These are phyloP conservation scores for Drosophila malerkotliana DNA, from an alignment of 1,140 invertebrate genomes.

Conservation along the genomic window DNA sequence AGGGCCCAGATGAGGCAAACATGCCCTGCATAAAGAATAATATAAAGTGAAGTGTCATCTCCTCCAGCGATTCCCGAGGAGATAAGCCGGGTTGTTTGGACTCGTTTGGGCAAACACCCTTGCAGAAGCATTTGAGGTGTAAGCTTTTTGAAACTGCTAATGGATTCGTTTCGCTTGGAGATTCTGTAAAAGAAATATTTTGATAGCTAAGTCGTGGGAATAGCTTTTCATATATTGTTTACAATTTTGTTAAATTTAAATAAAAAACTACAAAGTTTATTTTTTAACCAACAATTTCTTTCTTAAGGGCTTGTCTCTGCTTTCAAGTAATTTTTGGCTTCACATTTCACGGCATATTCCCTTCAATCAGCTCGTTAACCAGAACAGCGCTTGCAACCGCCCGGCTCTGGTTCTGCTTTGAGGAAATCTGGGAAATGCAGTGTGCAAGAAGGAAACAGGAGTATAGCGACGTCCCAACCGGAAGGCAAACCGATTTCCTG, in stretches of 20 bases:
- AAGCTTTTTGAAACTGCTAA: conserved; percentile 24
- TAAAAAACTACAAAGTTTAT: no score
- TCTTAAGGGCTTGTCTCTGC: no score
- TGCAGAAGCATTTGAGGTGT: conserved; percentile 5
- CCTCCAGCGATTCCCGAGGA: conserved; percentile 17
- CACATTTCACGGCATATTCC: conserved; percentile 11
- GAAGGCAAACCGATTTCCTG: conserved; percentile 77
- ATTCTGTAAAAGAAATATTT: neutral
- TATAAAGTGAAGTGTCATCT: conserved; percentile 49
- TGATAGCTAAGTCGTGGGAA: no score
- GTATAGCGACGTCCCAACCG: conserved; percentile 48
- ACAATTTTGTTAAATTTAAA: no score
- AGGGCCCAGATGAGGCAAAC: conserved; percentile 17
- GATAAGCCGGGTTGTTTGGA: conserved; percentile 36
- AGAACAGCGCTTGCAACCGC: conserved; percentile 11
- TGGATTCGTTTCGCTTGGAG: conserved; percentile 18
- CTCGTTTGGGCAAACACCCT: neutral
- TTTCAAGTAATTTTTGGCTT: neutral
- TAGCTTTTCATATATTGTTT: no score
- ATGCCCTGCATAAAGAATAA: conserved; percentile 47
- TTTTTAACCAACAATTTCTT: no score
- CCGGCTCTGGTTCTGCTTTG: conserved; percentile 1
- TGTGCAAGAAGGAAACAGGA: conserved; percentile 42
- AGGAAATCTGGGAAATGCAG: conserved; percentile 53
- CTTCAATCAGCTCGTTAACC: conserved; percentile 42